Evolutionary conservation across 2,797 vertebrate species (phyloP).

Genomic region (Artibeus jamaicensis): DNA sequence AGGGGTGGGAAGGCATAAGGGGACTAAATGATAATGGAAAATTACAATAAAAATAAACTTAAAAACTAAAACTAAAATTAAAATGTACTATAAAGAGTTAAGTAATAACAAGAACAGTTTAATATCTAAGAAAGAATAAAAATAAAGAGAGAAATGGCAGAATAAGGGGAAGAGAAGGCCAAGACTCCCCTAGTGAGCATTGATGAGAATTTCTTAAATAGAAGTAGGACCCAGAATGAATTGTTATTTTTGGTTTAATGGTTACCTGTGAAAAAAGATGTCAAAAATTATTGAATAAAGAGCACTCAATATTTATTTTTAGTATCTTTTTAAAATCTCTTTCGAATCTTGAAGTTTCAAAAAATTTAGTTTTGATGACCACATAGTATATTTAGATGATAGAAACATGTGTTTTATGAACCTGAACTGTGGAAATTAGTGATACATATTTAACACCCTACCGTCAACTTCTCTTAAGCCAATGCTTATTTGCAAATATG

Average conservation of each 20-base stretch:
- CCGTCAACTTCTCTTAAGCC: not conserved
- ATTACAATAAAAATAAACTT: not conserved
- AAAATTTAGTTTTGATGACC: conserved; percentile 17
- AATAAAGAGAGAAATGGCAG: conserved; percentile 50
- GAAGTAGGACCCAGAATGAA: conserved; percentile 61
- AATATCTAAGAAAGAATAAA: conserved; percentile 25
- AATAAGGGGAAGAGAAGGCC: conserved; percentile 24
- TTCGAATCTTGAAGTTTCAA: not conserved
- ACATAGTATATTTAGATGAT: not conserved
- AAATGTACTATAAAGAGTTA: not conserved
- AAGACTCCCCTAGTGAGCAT: not conserved
- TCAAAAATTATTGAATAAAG: conserved; percentile 43
- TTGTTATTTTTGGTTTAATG: conserved; percentile 61
- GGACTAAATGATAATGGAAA: not conserved
- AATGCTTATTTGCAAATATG: not conserved
- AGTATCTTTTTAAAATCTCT: not conserved
- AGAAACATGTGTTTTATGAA: not conserved
- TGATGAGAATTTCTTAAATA: conserved; percentile 59
- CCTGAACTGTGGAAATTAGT: not conserved
- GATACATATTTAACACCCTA: not conserved
- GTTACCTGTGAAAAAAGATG: conserved; percentile 25
- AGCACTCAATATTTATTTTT: conserved; percentile 55
- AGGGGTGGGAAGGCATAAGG: not conserved
- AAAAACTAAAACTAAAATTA: too few relatives aligned
- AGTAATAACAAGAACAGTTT: not conserved